Evolutionary conservation across 2,888 invertebrate species (phyloP).

Genomic region (Hyles lineata): DNA sequence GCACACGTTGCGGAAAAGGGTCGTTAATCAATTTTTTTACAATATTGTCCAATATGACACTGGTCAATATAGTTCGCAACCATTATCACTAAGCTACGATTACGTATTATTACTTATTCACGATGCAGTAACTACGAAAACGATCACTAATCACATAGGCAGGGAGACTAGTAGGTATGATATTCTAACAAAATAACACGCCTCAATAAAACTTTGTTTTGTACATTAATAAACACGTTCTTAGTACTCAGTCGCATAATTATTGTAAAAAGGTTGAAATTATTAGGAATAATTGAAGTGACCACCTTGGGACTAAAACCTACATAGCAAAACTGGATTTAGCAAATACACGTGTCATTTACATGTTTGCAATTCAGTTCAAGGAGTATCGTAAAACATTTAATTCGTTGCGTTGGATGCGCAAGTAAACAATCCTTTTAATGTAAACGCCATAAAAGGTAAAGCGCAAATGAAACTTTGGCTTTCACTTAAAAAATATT

Average conservation of each 20-base stretch:
- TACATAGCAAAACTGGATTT: slow-evolving; percentile 59
- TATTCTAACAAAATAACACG: background rate
- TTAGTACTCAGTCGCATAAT: background rate
- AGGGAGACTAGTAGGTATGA: no score
- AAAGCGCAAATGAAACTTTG: background rate
- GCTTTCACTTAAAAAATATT: slow-evolving; percentile 20
- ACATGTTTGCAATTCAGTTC: slow-evolving; percentile 62
- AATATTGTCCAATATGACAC: no score
- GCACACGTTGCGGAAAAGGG: no score
- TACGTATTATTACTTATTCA: background rate
- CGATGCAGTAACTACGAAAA: background rate
- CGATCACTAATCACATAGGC: background rate
- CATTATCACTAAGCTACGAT: background rate
- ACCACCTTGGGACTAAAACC: slow-evolving; percentile 60
- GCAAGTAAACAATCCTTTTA: slow-evolving; percentile 31
- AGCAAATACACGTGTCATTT: slow-evolving; percentile 53
- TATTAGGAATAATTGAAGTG: slow-evolving; percentile 45
- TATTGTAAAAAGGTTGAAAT: slow-evolving; percentile 25
- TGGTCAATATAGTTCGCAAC: no score
- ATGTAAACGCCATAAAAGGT: slow-evolving; percentile 5
- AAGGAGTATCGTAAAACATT: slow-evolving; percentile 53
- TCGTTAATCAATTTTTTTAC: no score
- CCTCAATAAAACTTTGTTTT: background rate
- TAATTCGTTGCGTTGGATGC: slow-evolving; percentile 29
- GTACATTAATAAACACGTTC: background rate